phyloP scores from a whole-genome alignment of 2,113 vertebrate genomes.

The Callopanchax toddi region DNA sequence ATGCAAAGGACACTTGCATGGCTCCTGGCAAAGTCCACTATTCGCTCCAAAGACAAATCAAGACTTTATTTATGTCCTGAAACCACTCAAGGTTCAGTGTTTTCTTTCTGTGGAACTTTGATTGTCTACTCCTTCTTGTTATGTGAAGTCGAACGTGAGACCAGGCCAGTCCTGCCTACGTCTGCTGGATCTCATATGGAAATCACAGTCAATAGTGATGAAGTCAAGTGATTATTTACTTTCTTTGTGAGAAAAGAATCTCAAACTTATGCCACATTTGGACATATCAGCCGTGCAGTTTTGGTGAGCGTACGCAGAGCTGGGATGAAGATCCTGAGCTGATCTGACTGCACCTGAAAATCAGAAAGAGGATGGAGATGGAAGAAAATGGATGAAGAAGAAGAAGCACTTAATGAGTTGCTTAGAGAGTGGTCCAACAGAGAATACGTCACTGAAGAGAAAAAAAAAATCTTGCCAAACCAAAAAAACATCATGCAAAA shows the following conservation, averaged over 20 bases:
- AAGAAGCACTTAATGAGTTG: constrained; percentile 40
- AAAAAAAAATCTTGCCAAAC: constrained; percentile 10
- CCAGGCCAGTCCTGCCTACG: constrained; percentile 17
- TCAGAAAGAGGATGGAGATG: constrained; percentile 55
- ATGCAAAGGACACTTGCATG: constrained; percentile 99
- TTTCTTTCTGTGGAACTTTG: not conserved
- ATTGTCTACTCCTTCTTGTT: constrained; percentile 10
- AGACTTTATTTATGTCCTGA: constrained; percentile 13
- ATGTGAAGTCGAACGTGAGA: constrained; percentile 36
- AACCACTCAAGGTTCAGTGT: constrained; percentile 2
- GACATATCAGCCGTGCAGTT: constrained; percentile 32
- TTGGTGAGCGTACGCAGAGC: constrained; percentile 34
- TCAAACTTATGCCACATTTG: constrained; percentile 17
- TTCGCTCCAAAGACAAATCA: constrained; percentile 15
- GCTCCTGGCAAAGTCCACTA: constrained; percentile 62
- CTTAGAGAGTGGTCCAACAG: constrained; percentile 20
- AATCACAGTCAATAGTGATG: constrained; percentile 17
- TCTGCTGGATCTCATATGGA: constrained; percentile 44
- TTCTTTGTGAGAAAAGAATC: constrained; percentile 6
- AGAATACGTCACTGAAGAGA: constrained; percentile 25
- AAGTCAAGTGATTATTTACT: constrained; percentile 10
- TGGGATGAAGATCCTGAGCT: constrained; percentile 32
- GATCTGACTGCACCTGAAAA: constrained; percentile 63
- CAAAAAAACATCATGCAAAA: not conserved
- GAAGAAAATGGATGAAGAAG: constrained; percentile 57